phyloP scores from a whole-genome alignment of 2,888 invertebrate genomes.

The Andrena praecox region DNA sequence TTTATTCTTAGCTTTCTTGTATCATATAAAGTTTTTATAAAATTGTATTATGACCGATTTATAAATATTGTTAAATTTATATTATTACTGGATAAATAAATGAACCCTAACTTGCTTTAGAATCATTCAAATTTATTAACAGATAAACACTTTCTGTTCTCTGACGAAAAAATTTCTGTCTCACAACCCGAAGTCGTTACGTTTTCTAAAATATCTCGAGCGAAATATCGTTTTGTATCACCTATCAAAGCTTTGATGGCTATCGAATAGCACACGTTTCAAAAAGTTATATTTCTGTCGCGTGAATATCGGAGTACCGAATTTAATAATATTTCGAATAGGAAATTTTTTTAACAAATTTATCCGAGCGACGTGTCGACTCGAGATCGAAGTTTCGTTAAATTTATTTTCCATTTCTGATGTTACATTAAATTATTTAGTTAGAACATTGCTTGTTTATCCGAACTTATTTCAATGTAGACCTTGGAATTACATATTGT shows the following conservation, averaged over 20 bases:
- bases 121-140: constrained; percentile 22
- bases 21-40: constrained; percentile 4
- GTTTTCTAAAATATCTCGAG: constrained; percentile 6
- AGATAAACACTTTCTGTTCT: background rate
- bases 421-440: constrained; percentile 75
- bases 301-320: constrained; percentile 56
- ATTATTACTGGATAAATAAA: constrained; percentile 31
- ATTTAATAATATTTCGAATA: constrained; percentile 64
- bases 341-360: constrained; percentile 51
- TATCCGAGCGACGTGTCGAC: constrained; percentile 29
- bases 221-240: constrained; percentile 26
- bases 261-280: constrained; percentile 62
- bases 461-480: constrained; percentile 69
- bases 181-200: constrained; percentile 1
- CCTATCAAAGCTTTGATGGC: constrained; percentile 63
- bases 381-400: constrained; percentile 41
- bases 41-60: constrained; percentile 32
- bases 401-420: constrained; percentile 64
- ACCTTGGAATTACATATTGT: constrained; percentile 76
- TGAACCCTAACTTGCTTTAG: constrained; percentile 26
- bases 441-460: constrained; percentile 74
- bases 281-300: constrained; percentile 61
- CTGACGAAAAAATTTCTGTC: background rate
- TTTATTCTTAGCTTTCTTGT: constrained; percentile 26
- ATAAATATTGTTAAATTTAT: constrained; percentile 24